Evolutionary conservation across 1,140 invertebrate species (phyloP).

Genomic region (Drosophila nigromelanica): DNA sequence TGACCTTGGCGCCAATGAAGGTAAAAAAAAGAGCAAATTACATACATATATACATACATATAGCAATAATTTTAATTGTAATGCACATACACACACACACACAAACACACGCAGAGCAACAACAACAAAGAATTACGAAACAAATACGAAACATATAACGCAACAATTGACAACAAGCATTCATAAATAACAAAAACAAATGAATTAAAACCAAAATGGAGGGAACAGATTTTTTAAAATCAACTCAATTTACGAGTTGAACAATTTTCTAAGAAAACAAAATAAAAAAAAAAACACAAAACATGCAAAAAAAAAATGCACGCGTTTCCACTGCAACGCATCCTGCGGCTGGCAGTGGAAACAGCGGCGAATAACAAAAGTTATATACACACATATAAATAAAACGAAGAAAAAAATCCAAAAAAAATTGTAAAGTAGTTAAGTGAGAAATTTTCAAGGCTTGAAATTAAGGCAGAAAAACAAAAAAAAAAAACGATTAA

Average conservation of each 20-base stretch:
- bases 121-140: constrained; percentile 8
- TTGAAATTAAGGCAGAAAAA: constrained; percentile 27
- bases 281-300: constrained; percentile 40
- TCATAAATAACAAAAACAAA: constrained; percentile 58
- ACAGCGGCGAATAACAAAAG: constrained; percentile 5
- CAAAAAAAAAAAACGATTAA: constrained; percentile 25
- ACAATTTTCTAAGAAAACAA: constrained; percentile 60
- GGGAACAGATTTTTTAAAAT: constrained; percentile 77
- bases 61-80: constrained; percentile 73
- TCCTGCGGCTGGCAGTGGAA: constrained; percentile 2
- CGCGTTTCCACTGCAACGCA: neutral
- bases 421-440: constrained; percentile 49
- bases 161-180: constrained; percentile 74
- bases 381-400: constrained; percentile 3
- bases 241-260: constrained; percentile 76
- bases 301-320: constrained; percentile 29
- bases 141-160: constrained; percentile 52
- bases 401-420: neutral
- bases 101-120: constrained; percentile 2
- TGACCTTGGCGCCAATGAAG: constrained; percentile 42
- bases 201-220: constrained; percentile 79
- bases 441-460: constrained; percentile 41
- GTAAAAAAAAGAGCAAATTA: constrained; percentile 39
- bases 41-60: constrained; percentile 35
- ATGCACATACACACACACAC: constrained; percentile 34